Base-by-base conservation (phyloP, 1,140 invertebrate species). In the Pectinophora gossypiella region DNA sequence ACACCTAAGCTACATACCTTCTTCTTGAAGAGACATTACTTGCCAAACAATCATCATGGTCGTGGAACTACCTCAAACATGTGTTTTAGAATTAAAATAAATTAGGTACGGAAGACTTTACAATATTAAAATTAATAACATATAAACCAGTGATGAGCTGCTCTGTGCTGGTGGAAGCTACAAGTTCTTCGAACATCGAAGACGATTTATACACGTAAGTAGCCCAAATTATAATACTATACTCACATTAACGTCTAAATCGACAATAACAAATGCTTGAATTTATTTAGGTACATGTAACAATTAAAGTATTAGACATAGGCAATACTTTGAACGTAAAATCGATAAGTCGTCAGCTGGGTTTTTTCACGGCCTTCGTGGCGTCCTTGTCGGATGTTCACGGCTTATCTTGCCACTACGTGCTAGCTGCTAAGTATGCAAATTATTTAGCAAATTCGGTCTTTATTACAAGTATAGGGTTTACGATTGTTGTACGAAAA, bases 161-260 rank as follows among this genome's bases (percentile, higher is more conserved):
- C 38, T 64, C 74, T 4, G 54, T 73, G 27, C 40, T 76, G 10
- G 63, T 73, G 1, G 72, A 78, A 35, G 71, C 76, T 4, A 68
- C 71, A 6, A 66, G 66, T 27, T 73, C 70, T 1, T 72, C 76
- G 3, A 73, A 44, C 48, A 54, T 59, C 36, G 72, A 65, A 47
- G 76, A 81, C 15, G 80, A 84, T 51, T 54, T 77, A 1, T 84
- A 84, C 51, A 70, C 69, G 80, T 84, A 69, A 72, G 80, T 80
- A n/a, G n/a, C n/a, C n/a, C n/a, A n/a, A n/a, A n/a, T n/a, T n/a
- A n/a, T n/a, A n/a, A n/a, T n/a, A n/a, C n/a, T n/a, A n/a, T n/a
- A n/a, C n/a, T n/a, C n/a, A n/a, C n/a, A n/a, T n/a, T n/a, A n/a
- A n/a, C n/a, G n/a, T n/a, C n/a, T n/a, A n/a, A n/a, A n/a, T n/a